phyloP scores from a whole-genome alignment of 1,140 invertebrate species.

The Ctenoplectra terminalis region DNA sequence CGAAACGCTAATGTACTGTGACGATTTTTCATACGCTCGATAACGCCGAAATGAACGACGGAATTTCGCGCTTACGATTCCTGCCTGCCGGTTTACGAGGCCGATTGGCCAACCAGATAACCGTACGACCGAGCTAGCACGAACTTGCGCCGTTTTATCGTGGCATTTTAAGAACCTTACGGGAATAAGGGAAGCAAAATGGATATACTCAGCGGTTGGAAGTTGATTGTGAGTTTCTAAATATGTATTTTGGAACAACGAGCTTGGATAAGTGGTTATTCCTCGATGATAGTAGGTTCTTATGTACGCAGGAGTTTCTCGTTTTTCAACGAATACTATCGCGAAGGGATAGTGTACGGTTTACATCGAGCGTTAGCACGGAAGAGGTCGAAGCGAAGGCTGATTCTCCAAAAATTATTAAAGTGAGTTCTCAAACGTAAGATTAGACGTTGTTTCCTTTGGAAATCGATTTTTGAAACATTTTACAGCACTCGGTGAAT shows the following conservation, averaged over 20 bases:
- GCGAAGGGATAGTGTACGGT: no score
- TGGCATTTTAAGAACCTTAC: not conserved
- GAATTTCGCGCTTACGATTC: slow-evolving; percentile 45
- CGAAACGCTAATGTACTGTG: slow-evolving; percentile 22
- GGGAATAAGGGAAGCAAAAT: not conserved
- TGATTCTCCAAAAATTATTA: no score
- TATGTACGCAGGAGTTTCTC: no score
- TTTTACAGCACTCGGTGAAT: no score
- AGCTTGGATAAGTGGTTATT: not conserved
- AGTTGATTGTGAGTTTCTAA: not conserved
- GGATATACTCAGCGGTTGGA: not conserved
- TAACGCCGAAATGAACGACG: slow-evolving; percentile 43
- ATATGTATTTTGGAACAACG: not conserved
- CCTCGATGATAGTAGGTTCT: no score
- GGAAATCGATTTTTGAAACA: no score
- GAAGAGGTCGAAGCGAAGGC: no score
- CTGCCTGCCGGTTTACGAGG: slow-evolving; percentile 4
- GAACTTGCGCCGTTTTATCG: slow-evolving; percentile 40
- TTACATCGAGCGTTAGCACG: no score
- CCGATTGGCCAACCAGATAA: slow-evolving; percentile 33
- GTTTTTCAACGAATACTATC: no score
- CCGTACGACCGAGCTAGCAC: not conserved
- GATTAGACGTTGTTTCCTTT: no score
- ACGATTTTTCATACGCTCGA: slow-evolving; percentile 54
- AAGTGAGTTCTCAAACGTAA: no score